Base-by-base conservation (phyloP, 1,140 invertebrate species). In the Wiebesia pumilae region DNA sequence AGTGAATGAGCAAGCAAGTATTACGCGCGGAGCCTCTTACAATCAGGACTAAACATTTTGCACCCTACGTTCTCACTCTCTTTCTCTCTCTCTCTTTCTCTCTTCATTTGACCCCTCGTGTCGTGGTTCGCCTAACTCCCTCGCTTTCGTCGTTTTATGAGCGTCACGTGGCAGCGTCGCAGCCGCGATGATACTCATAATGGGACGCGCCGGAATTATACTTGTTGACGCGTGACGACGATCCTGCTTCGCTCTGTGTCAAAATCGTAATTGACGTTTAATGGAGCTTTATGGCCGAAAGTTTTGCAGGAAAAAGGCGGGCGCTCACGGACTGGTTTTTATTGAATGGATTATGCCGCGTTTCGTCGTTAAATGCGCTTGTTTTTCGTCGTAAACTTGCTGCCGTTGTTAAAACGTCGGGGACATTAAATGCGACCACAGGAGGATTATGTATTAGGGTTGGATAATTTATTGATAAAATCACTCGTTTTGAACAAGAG, bases 1-100 rank as follows among this genome's bases (percentile, higher is more conserved):
- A 87, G 27, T 62, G 77, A 85, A 80, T 71, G 84, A 86, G 84
- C 84, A 35, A 81, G 77, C 65, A 35, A 75, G 38, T 75, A 75
- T 75, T 58, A 38, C 78, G 77, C 77, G 78, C 51, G 69, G 65
- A 71, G 89, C 88, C 90, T 90, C 92, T 91, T 90, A 91, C 90
- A 89, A 92, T 92, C 91, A 90, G 89, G 89, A 88, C 89, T 90
- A 91, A 92, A 91, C 91, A 92, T 93, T 93, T 92, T 91, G 91
- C 90, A 90, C 91, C 89, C 92, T 88, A 88, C 51, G 84, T n/a
- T 38, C 77, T 62, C 77, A n/a, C 79, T 58, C 58, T 43, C 58
- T 67, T 38, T 19, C 78, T 62, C 35, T 27, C 78, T 38, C 58
- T 75, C 71, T 40, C 71, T 43, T 0, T 43, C 38, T 43, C 40